A percentile compares a stretch with the other conserved stretches of the same genome.
Evolutionary conservation across 1,140 invertebrate species (phyloP).

Genomic region (Pemphigus obesinymphae): DNA sequence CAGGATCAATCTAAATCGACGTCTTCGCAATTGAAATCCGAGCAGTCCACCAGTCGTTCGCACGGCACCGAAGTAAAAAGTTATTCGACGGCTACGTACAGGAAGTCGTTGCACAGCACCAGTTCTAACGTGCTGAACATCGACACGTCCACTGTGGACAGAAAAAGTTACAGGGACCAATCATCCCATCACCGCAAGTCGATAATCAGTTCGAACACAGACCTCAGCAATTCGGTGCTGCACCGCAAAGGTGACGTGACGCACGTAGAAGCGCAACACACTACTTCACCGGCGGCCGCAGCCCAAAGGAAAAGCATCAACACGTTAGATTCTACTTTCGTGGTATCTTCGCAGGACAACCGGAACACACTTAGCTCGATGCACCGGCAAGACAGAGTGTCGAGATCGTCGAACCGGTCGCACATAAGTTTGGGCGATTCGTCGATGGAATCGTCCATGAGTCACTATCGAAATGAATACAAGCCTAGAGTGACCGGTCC

Average conservation of each 20-base stretch:
- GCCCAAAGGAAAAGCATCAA: conserved; percentile 73
- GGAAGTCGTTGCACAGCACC: conserved; percentile 17
- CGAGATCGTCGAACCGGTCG: conserved; percentile 53
- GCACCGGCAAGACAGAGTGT: conserved; percentile 54
- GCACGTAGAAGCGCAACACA: conserved; percentile 59
- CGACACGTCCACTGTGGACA: not conserved
- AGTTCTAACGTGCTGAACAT: conserved; percentile 18
- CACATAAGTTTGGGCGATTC: conserved; percentile 62
- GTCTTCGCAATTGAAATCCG: not conserved
- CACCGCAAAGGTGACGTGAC: conserved; percentile 63
- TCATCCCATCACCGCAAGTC: conserved; percentile 59
- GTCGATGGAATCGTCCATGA: conserved; percentile 39
- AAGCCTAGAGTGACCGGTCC: conserved; percentile 62
- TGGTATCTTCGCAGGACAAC: conserved; percentile 61
- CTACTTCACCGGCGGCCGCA: conserved; percentile 68
- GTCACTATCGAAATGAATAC: conserved; percentile 69
- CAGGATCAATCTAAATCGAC: not conserved
- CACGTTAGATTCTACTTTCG: conserved; percentile 65
- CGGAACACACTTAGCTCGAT: conserved; percentile 70
- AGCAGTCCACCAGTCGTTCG: not conserved
- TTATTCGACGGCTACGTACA: conserved; percentile 19
- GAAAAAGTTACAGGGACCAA: not conserved
- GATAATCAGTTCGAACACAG: conserved; percentile 64
- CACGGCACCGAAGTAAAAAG: not conserved
- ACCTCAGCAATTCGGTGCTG: conserved; percentile 69